Conservation (phyloP, 2,888 invertebrate species). For the Lasioglossum figueresi region DNA sequence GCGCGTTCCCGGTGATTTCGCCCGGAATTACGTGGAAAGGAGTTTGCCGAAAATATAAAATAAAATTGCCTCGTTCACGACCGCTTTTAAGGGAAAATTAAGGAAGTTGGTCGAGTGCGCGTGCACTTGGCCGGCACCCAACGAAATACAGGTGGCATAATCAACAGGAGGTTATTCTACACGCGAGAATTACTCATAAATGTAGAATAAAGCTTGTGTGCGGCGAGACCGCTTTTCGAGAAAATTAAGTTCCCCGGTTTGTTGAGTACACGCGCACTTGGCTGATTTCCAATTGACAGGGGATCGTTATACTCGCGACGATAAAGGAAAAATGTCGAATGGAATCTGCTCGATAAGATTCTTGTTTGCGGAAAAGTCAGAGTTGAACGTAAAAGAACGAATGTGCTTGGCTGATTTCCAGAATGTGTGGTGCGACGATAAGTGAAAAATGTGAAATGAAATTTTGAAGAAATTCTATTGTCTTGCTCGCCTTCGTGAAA, state of each 20-base stretch:
- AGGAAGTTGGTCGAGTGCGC: not conserved
- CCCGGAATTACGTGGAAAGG: not conserved
- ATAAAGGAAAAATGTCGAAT: not conserved
- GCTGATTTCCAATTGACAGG: not conserved
- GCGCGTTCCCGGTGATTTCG: not conserved
- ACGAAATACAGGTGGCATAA: constrained; percentile 7
- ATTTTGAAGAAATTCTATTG: not conserved
- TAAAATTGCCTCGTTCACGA: not conserved
- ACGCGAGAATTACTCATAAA: not conserved
- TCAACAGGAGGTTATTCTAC: constrained; percentile 8
- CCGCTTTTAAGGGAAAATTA: not conserved
- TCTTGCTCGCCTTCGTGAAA: no score
- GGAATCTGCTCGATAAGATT: not conserved
- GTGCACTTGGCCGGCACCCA: not conserved
- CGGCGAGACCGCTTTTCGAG: not conserved
- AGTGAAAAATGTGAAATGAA: not conserved
- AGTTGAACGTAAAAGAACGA: not conserved
- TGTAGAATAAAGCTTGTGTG: not conserved
- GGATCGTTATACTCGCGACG: not conserved
- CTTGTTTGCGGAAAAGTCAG: not conserved
- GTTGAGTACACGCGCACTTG: not conserved
- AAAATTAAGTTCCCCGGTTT: not conserved
- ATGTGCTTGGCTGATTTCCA: not conserved
- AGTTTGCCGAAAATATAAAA: not conserved
- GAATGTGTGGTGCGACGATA: not conserved